These are phyloP conservation scores for Galemys pyrenaicus DNA, from an alignment of 2,113 vertebrate species.

Conservation along the genomic window DNA sequence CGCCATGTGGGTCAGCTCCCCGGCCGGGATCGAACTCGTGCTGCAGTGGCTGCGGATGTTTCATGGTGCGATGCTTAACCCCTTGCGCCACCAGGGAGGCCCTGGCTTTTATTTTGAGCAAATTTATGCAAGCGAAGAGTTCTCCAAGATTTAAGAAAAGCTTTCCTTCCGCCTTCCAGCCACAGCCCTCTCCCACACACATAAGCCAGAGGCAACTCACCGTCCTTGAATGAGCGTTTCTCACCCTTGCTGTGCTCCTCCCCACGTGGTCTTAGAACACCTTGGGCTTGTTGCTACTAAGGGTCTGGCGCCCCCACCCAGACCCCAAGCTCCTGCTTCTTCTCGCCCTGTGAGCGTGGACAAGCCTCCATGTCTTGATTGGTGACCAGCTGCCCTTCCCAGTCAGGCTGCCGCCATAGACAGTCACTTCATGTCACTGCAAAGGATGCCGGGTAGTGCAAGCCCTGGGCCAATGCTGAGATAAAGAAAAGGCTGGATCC, in stretches of 20 bases:
- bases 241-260: neutral
- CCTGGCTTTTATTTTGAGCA: constrained; percentile 45
- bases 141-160: neutral
- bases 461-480: neutral
- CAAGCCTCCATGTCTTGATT: neutral
- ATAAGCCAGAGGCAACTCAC: neutral
- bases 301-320: rapidly evolving
- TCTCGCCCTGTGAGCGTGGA: neutral
- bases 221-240: rapidly evolving
- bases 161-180: neutral
- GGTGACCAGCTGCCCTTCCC: rapidly evolving
- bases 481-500: neutral
- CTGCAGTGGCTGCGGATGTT: no score
- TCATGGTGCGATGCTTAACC: no score
- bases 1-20: no score
- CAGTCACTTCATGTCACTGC: neutral
- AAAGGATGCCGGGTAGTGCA: no score
- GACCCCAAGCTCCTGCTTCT: no score
- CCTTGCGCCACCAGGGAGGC: no score
- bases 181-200: no score
- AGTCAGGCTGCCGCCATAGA: neutral
- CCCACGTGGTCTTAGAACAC: rapidly evolving
- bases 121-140: neutral
- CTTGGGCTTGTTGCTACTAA: no score
- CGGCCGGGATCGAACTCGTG: no score